A percentile compares a stretch with the other conserved stretches of the same genome.
These are phyloP conservation scores for Psephotus haematonotus DNA, from an alignment of 2,113 vertebrate species.

Conservation along the genomic window DNA sequence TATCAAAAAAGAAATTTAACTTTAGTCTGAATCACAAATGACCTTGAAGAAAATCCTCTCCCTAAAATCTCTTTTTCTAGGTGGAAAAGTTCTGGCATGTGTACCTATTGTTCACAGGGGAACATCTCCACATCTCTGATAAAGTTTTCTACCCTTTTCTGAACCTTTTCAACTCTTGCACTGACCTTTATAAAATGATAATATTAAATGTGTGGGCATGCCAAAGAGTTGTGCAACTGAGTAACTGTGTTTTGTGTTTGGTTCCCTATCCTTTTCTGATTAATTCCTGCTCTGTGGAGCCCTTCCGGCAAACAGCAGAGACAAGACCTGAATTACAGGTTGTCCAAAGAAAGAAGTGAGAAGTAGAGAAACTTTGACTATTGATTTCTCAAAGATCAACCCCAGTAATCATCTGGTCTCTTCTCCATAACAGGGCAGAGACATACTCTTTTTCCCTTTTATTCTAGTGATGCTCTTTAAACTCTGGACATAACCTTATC, in stretches of 20 bases:
- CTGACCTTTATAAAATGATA: neutral
- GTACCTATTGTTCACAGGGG: neutral
- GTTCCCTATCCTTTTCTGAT: neutral
- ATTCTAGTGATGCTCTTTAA: neutral
- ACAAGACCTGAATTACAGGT: neutral
- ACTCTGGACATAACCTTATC: neutral
- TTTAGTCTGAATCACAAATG: neutral
- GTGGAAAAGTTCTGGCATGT: neutral
- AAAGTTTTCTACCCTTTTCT: neutral
- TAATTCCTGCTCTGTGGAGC: neutral
- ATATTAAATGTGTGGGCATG: rapidly evolving
- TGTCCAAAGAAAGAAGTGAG: neutral
- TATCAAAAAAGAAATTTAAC: neutral
- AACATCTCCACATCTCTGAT: neutral
- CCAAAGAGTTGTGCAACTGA: neutral
- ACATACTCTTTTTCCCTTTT: neutral
- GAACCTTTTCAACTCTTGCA: neutral
- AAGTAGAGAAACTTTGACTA: neutral
- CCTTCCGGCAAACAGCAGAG: neutral
- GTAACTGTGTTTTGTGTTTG: neutral
- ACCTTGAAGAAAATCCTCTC: neutral
- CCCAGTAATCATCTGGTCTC: neutral
- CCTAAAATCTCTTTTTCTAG: neutral
- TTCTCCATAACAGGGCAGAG: neutral
- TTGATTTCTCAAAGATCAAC: neutral